A percentile compares a stretch with the other conserved stretches of the same genome.
phyloP scores from a whole-genome alignment of 2,888 invertebrate genomes.

The Papilio gigon region DNA sequence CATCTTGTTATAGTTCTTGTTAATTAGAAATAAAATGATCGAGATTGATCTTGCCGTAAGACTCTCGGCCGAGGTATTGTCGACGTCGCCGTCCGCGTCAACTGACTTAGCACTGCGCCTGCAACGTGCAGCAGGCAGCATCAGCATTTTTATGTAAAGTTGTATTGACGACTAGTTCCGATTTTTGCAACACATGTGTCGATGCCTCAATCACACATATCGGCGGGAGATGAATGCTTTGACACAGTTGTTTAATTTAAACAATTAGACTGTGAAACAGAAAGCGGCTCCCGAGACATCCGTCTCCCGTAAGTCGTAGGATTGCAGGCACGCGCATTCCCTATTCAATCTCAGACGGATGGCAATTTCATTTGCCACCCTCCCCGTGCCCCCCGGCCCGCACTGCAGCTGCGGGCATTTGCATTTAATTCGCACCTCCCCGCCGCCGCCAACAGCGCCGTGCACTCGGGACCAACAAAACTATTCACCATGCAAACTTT shows the following conservation, averaged over 20 bases:
- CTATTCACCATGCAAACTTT: conserved; percentile 21
- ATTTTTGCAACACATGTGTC: too few species aligned
- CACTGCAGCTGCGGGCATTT: conserved; percentile 46
- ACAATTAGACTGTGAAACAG: not conserved
- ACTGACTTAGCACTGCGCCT: too few species aligned
- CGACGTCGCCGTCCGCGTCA: too few species aligned
- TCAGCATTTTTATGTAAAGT: not conserved
- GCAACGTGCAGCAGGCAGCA: too few species aligned
- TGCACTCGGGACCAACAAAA: conserved; percentile 13
- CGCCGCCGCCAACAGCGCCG: conserved; percentile 2
- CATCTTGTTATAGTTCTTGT: not conserved
- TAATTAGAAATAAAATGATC: not conserved
- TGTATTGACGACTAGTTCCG: too few species aligned
- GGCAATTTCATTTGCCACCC: conserved; percentile 43
- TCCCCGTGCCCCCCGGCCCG: not conserved
- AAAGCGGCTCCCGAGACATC: not conserved
- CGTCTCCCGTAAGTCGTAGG: not conserved
- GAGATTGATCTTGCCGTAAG: too few species aligned
- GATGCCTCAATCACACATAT: too few species aligned
- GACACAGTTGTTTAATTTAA: not conserved
- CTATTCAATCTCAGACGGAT: conserved; percentile 42
- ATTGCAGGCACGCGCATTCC: conserved; percentile 35
- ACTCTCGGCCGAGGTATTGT: too few species aligned
- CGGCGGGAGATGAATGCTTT: not conserved
- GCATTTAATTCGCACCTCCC: conserved; percentile 46